Percentiles rank a stretch among this genome's conserved stretches.
Conservation (phyloP, 1,140 invertebrate genomes). For the Delia radicum region DNA sequence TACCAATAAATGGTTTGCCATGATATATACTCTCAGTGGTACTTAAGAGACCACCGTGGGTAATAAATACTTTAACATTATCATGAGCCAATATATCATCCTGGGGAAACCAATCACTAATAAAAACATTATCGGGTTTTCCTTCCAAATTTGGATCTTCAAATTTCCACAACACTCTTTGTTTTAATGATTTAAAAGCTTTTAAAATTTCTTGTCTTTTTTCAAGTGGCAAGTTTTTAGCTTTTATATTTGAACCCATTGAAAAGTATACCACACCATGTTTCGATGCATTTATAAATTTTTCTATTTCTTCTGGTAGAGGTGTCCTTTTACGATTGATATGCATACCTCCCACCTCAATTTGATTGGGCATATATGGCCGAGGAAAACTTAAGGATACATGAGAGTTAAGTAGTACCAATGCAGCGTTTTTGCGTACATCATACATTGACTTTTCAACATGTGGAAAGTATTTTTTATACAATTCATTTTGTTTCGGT, state of each 20-base stretch:
- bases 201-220: slow-evolving; percentile 60
- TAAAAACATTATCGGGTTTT: slow-evolving; percentile 63
- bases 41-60: slow-evolving; percentile 71
- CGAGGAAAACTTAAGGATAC: slow-evolving; percentile 58
- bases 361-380: slow-evolving; percentile 59
- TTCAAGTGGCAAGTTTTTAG: slow-evolving; percentile 57
- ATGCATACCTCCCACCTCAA: slow-evolving; percentile 65
- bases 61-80: slow-evolving; percentile 69
- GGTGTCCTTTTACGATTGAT: slow-evolving; percentile 45
- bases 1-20: slow-evolving; percentile 68
- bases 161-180: slow-evolving; percentile 70
- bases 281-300: slow-evolving; percentile 61
- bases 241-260: slow-evolving; percentile 64
- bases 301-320: slow-evolving; percentile 56
- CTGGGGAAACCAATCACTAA: slow-evolving; percentile 70
- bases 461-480: slow-evolving; percentile 48
- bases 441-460: slow-evolving; percentile 42
- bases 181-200: slow-evolving; percentile 60
- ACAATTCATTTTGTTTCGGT: slow-evolving; percentile 50
- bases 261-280: slow-evolving; percentile 65
- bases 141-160: slow-evolving; percentile 60
- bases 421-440: slow-evolving; percentile 51
- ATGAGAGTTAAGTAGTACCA: slow-evolving; percentile 62
- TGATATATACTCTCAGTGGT: slow-evolving; percentile 70
- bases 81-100: slow-evolving; percentile 69